Conservation (phyloP, 64 coral and sea anemone species). For the Trachythela sp. region DNA sequence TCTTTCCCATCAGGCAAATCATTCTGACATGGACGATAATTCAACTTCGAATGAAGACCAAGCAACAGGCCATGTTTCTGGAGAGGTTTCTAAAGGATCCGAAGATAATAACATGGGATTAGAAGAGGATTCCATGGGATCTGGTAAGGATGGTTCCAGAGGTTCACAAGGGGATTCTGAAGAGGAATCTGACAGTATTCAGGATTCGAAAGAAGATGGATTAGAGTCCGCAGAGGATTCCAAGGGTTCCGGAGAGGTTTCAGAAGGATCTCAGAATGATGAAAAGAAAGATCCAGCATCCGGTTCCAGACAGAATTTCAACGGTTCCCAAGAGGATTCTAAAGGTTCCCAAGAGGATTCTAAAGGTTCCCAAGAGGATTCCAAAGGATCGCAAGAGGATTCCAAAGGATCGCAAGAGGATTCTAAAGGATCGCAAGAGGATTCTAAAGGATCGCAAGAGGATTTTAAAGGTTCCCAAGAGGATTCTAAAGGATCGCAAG, state of each 20-base stretch:
- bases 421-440: neutral
- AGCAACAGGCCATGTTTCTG: neutral
- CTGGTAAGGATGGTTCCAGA: neutral
- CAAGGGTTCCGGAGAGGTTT: neutral
- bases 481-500: neutral
- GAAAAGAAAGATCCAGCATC: no score
- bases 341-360: neutral
- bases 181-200: neutral
- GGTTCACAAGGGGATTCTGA: neutral
- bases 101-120: neutral
- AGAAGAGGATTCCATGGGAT: neutral
- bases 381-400: neutral
- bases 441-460: neutral
- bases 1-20: no score
- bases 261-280: neutral
- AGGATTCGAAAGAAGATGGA: neutral
- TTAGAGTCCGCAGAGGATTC: neutral
- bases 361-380: neutral
- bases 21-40: neutral
- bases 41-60: neutral
- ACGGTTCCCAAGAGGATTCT: neutral
- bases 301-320: neutral
- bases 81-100: neutral
- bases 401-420: no score
- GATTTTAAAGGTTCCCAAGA: neutral